Base-by-base conservation (phyloP, 1,140 invertebrate genomes). In the Bombus pascuorum region DNA sequence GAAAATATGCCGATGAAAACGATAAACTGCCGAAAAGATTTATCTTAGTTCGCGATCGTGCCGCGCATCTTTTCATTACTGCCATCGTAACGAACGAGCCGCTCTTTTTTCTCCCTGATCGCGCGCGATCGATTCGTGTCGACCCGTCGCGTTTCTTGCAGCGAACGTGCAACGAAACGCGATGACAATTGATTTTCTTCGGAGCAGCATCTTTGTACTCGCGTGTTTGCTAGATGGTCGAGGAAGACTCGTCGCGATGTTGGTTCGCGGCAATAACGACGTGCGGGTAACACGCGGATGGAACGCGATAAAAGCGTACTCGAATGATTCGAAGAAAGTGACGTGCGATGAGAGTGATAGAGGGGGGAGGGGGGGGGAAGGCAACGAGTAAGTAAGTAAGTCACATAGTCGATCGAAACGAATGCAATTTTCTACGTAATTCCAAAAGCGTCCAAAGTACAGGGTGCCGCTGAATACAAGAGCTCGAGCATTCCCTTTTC, bases 381-480 rank as follows among this genome's bases (percentile, higher is more conserved):
- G 32, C 9, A 3, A 42, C 6, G 6, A 66, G 65, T 34, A 66
- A 32, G 32, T 62, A 66, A 32, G 32, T 62, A 66, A 32, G 65
- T 62, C 59, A 66, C 15, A 62, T 44, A 71, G 47, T 42, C 57
- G 70, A 68, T 77, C 75, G 42, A 28, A 37, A 44, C 77, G n/a
- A 59, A 57, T 68, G 18, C 62, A 83, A 37, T 70, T 83, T 83
- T 83, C 13, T 83, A 83, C 47, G 65, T 78, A 57, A 70, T 70
- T 42, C 75, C 66, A 32, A 78, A 78, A 44, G 82, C 82, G 82
- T 84, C 82, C 82, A 75, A 78, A 66, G 42, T 84, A 84, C 82
- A 84, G 82, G 82, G 82, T 84, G 82, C 70, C 73, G 47, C 74
- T 44, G n/a, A 68, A 53, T 25, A 70, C 13, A 74, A 70, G 37